phyloP scores from a whole-genome alignment of 2,888 invertebrate genomes.

The Galeopsomyia nigrocyanea region DNA sequence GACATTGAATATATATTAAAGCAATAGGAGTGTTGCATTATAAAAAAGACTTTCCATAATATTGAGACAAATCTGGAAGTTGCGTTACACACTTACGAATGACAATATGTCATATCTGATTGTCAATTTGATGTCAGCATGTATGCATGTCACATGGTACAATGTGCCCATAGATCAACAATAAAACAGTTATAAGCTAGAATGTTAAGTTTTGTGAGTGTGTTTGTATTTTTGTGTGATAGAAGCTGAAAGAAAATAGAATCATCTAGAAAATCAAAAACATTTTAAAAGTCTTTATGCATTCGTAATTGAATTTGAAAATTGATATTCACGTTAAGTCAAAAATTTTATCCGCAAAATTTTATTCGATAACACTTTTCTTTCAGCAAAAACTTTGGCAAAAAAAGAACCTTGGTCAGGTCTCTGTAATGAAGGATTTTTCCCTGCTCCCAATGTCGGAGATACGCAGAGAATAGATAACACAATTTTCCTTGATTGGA shows the following conservation, averaged over 20 bases:
- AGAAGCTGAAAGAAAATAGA: too few species aligned
- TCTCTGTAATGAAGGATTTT: neutral
- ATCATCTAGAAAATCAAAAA: too few species aligned
- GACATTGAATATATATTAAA: neutral
- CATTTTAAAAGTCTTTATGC: too few species aligned
- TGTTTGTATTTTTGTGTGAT: too few species aligned
- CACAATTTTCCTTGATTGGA: constrained; percentile 15
- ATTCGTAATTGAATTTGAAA: too few species aligned
- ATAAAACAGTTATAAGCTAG: constrained; percentile 21
- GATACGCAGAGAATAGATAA: constrained; percentile 14
- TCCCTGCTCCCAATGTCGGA: constrained; percentile 4
- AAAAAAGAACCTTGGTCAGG: too few species aligned
- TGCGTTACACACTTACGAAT: constrained; percentile 15
- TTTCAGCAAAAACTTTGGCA: too few species aligned
- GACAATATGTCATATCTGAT: neutral
- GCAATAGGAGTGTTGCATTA: constrained; percentile 5
- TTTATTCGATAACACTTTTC: too few species aligned
- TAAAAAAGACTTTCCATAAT: constrained; percentile 9
- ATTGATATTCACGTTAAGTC: too few species aligned
- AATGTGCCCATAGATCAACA: constrained; percentile 5
- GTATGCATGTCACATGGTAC: neutral
- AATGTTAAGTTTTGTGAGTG: too few species aligned
- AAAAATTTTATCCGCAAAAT: too few species aligned
- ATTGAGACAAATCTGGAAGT: constrained; percentile 18
- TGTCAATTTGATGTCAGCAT: neutral